phyloP scores from a whole-genome alignment of 2,888 invertebrate species.

The Ophion ventricosus region DNA sequence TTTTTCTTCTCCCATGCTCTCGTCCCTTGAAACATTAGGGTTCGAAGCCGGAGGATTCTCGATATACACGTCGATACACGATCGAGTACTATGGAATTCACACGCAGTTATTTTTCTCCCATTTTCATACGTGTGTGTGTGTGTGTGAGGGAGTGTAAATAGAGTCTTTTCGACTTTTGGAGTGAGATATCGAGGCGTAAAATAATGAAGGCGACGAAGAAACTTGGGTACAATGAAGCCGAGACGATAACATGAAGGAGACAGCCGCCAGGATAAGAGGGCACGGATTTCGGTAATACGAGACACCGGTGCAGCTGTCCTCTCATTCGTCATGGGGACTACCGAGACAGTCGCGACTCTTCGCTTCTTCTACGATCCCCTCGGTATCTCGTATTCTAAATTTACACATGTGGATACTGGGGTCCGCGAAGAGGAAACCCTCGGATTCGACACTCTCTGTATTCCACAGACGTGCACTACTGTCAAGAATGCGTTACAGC shows the following conservation, averaged over 20 bases:
- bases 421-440: not conserved
- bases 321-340: conserved; percentile 13
- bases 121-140: not conserved
- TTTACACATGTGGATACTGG: conserved; percentile 33
- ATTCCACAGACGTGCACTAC: not conserved
- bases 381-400: conserved; percentile 38
- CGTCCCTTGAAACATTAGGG: conserved; percentile 22
- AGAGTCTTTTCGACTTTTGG: not conserved
- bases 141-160: not conserved
- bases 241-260: not conserved
- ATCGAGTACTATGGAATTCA: conserved; percentile 15
- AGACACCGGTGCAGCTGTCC: conserved; percentile 26
- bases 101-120: conserved; percentile 8
- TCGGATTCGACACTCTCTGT: not conserved
- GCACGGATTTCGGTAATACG: conserved; percentile 31
- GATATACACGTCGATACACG: conserved; percentile 1
- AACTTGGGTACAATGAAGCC: not conserved
- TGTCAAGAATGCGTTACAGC: not conserved
- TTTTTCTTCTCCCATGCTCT: conserved; percentile 20
- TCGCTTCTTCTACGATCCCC: not conserved
- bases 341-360: not conserved
- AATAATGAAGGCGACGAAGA: not conserved
- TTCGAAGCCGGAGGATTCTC: conserved; percentile 6
- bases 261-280: conserved; percentile 6
- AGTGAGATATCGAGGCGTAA: not conserved